Conservation (phyloP, 2,113 vertebrate genomes). For the Gopherus evgoodei region DNA sequence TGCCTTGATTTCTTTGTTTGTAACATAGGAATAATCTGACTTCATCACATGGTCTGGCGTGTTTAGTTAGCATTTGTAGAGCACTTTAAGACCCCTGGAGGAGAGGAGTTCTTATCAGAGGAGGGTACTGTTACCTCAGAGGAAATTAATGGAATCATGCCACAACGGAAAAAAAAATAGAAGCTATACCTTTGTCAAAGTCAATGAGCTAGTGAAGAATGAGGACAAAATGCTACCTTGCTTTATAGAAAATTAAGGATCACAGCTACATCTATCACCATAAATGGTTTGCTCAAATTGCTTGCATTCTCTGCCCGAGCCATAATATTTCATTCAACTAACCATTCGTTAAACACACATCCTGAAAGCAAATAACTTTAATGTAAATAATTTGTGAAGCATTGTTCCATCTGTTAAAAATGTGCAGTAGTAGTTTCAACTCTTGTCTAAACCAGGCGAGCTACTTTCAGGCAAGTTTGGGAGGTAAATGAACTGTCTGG, state of each 20-base stretch:
- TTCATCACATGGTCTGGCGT: not conserved
- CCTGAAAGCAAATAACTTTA: conserved; percentile 77
- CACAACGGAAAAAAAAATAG: conserved; percentile 60
- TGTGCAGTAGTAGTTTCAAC: conserved; percentile 77
- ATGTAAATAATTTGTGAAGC: conserved; percentile 74
- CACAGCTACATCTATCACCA: conserved; percentile 70
- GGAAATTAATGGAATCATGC: conserved; percentile 37
- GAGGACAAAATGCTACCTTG: conserved; percentile 52
- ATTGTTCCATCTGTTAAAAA: conserved; percentile 78
- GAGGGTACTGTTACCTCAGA: conserved; percentile 17
- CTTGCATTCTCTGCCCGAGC: conserved; percentile 66
- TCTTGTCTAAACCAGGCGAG: conserved; percentile 78
- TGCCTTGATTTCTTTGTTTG: conserved; percentile 12
- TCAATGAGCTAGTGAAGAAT: conserved; percentile 59
- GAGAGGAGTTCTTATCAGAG: conserved; percentile 21
- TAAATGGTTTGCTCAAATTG: conserved; percentile 69
- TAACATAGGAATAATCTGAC: not conserved
- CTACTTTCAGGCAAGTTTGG: conserved; percentile 78
- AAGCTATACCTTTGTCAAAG: conserved; percentile 64
- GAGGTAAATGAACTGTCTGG: conserved; percentile 82
- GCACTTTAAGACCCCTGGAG: conserved; percentile 37
- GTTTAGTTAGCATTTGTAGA: not conserved
- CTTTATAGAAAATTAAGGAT: conserved; percentile 65
- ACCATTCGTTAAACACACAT: conserved; percentile 74
- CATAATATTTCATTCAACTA: conserved; percentile 74